Percentiles rank a stretch among this genome's conserved stretches.
These are phyloP conservation scores for Drosophila sordidapex DNA, from an alignment of 2,888 invertebrate genomes.

Conservation along the genomic window DNA sequence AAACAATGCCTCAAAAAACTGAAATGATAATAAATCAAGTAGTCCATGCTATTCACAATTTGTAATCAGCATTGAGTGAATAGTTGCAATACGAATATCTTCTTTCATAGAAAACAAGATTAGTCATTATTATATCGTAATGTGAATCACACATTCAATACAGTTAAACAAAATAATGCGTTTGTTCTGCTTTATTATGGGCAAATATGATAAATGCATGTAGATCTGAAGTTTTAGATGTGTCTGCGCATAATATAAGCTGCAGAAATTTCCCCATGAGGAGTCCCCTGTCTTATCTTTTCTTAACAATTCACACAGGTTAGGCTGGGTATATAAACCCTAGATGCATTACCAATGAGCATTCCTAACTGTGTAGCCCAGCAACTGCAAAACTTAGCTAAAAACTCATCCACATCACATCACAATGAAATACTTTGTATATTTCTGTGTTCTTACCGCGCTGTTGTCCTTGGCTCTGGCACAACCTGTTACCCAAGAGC, in stretches of 20 bases:
- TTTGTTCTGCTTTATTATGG: not conserved
- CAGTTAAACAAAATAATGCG: not conserved
- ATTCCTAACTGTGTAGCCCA: not conserved
- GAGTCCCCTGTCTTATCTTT: conserved; percentile 8
- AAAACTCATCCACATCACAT: not conserved
- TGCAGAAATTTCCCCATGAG: not conserved
- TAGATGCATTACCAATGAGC: not conserved
- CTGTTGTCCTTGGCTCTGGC: conserved; percentile 8
- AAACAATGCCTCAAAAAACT: not conserved
- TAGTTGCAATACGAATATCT: not conserved
- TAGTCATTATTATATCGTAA: not conserved
- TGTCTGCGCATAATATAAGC: not conserved
- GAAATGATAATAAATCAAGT: not conserved
- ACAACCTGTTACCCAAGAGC: not conserved
- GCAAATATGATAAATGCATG: conserved; percentile 1
- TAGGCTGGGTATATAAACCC: not conserved
- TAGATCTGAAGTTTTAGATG: not conserved
- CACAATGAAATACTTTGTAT: conserved; percentile 9
- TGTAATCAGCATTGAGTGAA: not conserved
- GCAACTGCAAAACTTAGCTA: not conserved
- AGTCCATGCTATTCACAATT: not conserved
- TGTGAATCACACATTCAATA: not conserved
- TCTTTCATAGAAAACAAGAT: not conserved
- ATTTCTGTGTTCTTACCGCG: not conserved
- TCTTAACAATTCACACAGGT: not conserved